Evolutionary conservation across 1,140 invertebrate species (phyloP).

Genomic region (Akabosia matsudoensis): DNA sequence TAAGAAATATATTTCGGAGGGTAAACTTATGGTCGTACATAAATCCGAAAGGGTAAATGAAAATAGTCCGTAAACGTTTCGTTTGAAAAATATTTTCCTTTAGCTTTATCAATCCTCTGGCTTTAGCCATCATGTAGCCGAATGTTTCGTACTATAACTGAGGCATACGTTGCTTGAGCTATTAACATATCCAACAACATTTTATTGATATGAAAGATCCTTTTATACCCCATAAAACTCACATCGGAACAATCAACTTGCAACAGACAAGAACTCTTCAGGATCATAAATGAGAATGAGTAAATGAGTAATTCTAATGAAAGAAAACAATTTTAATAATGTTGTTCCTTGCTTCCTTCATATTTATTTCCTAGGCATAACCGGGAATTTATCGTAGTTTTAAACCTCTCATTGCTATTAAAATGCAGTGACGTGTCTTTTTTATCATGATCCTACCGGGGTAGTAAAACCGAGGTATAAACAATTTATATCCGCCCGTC

Average conservation of each 20-base stretch:
- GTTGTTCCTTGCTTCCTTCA: conserved; percentile 16
- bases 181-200: background rate
- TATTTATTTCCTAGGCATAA: too few species aligned
- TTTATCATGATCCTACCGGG: too few species aligned
- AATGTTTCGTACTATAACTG: too few species aligned
- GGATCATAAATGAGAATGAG: conserved; percentile 33
- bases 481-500: background rate
- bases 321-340: conserved; percentile 38
- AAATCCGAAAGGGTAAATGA: too few species aligned
- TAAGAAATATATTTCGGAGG: too few species aligned
- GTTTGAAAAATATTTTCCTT: too few species aligned
- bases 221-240: conserved; percentile 20
- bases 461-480: background rate
- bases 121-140: too few species aligned
- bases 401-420: background rate
- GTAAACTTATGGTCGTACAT: too few species aligned
- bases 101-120: too few species aligned
- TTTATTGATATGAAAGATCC: conserved; percentile 15
- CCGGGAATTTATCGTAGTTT: background rate
- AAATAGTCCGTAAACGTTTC: too few species aligned
- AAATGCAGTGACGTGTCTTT: too few species aligned
- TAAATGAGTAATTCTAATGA: conserved; percentile 38
- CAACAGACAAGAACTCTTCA: conserved; percentile 15
- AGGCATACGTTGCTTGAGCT: too few species aligned
- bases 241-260: conserved; percentile 19